Conservation (phyloP, 2,113 vertebrate genomes). For the Potamarius usumacintae region DNA sequence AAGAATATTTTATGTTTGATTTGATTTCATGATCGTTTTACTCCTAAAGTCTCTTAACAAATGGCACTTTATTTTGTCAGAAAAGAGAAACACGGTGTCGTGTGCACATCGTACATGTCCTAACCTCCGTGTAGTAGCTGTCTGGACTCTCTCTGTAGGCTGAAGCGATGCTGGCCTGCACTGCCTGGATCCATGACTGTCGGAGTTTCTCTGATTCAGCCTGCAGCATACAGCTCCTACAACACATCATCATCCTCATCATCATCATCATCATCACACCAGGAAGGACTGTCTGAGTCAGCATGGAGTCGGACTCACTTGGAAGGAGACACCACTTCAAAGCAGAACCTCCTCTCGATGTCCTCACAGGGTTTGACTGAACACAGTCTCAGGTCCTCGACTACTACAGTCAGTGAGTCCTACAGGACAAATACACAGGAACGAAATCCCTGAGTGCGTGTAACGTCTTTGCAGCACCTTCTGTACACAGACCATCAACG, state of each 20-base stretch:
- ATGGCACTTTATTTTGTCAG: not conserved
- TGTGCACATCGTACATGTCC: slow-evolving; percentile 1
- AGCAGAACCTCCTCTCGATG: slow-evolving; percentile 96
- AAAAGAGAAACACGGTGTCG: not conserved
- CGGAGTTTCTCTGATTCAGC: slow-evolving; percentile 93
- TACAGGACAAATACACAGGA: slow-evolving; percentile 54
- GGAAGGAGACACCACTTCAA: slow-evolving; percentile 93
- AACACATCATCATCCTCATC: slow-evolving; percentile 9
- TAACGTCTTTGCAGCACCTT: not conserved
- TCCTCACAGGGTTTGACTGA: slow-evolving; percentile 95
- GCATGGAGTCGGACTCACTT: slow-evolving; percentile 78
- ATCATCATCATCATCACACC: not conserved
- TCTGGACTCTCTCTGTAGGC: slow-evolving; percentile 94
- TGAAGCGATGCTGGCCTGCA: slow-evolving; percentile 95
- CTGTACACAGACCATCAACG: not conserved
- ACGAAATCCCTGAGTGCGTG: not conserved
- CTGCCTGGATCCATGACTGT: slow-evolving; percentile 93
- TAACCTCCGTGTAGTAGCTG: slow-evolving; percentile 85
- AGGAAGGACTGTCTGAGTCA: not conserved
- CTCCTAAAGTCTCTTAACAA: not conserved
- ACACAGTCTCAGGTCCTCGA: slow-evolving; percentile 92
- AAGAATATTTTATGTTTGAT: no score
- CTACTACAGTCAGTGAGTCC: slow-evolving; percentile 93
- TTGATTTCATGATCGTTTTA: no score
- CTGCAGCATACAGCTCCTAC: slow-evolving; percentile 97